phyloP scores from a whole-genome alignment of 2,888 invertebrate genomes.

The Allolobophora icterica region DNA sequence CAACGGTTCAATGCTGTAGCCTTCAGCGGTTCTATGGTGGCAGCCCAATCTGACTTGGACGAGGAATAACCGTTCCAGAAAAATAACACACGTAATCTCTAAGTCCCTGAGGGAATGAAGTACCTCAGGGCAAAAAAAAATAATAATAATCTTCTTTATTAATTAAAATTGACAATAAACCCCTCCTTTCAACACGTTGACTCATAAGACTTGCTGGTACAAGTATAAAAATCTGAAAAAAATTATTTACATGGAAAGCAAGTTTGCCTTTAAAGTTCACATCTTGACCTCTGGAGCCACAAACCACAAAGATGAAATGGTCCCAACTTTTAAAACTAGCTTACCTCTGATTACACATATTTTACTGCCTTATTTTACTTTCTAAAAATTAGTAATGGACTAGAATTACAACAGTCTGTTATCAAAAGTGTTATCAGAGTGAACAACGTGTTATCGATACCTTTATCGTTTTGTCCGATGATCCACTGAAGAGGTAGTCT shows the following conservation, averaged over 20 bases:
- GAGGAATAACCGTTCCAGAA: no score
- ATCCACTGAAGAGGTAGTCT: conserved; percentile 64
- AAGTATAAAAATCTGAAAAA: background rate
- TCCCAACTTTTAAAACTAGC: background rate
- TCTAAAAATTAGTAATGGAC: background rate
- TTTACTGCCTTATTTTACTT: background rate
- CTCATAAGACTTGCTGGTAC: background rate
- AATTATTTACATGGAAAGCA: background rate
- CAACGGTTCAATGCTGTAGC: no score
- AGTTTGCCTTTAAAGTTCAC: background rate
- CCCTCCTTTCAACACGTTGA: background rate
- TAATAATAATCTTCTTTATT: no score
- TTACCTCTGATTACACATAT: background rate
- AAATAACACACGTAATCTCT: no score
- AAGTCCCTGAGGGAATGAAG: no score
- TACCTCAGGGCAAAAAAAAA: no score
- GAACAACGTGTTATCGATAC: conserved; percentile 45
- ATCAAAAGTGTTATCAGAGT: background rate
- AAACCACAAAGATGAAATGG: background rate
- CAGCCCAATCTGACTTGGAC: no score
- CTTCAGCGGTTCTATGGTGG: no score
- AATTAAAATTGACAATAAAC: no score
- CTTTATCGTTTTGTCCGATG: conserved; percentile 64
- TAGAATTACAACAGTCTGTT: no score
- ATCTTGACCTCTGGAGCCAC: no score